A percentile compares a stretch with the other conserved stretches of the same genome.
phyloP scores from a whole-genome alignment of 2,113 vertebrate genomes.

The Semnornis frantzii region DNA sequence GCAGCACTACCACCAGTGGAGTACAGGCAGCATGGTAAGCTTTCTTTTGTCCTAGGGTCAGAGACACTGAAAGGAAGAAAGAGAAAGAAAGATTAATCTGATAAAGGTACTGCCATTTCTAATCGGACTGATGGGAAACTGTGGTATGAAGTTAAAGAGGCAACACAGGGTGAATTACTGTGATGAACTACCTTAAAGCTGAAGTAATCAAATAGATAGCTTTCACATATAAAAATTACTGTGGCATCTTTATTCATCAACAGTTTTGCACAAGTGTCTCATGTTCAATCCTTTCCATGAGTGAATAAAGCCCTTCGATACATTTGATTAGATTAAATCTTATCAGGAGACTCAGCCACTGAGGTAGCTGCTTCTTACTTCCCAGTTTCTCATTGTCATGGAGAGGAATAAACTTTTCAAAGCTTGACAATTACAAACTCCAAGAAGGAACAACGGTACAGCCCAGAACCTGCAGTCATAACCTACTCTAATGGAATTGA shows the following conservation, averaged over 20 bases:
- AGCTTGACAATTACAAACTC: conserved; percentile 28
- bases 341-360: not conserved
- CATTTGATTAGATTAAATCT: conserved; percentile 80
- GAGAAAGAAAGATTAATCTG: conserved; percentile 74
- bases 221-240: conserved; percentile 78
- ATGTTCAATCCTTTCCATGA: conserved; percentile 29
- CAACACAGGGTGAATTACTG: conserved; percentile 75
- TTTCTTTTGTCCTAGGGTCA: conserved; percentile 58
- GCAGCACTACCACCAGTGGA: not conserved
- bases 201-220: conserved; percentile 84
- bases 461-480: not conserved
- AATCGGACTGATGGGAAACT: conserved; percentile 82
- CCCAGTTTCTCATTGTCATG: conserved; percentile 53
- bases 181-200: conserved; percentile 77
- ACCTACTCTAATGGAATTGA: not conserved
- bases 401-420: conserved; percentile 52
- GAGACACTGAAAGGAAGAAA: conserved; percentile 44
- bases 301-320: conserved; percentile 74
- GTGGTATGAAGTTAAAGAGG: conserved; percentile 68
- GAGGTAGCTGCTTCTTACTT: conserved; percentile 50
- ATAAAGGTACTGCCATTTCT: conserved; percentile 77
- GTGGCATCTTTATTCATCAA: conserved; percentile 78
- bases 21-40: not conserved
- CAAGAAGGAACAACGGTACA: not conserved
- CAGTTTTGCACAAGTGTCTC: conserved; percentile 62